A percentile compares a stretch with the other conserved stretches of the same genome.
These are phyloP conservation scores for Sapajus apella DNA, from an alignment of 2,113 vertebrate species.

Conservation along the genomic window DNA sequence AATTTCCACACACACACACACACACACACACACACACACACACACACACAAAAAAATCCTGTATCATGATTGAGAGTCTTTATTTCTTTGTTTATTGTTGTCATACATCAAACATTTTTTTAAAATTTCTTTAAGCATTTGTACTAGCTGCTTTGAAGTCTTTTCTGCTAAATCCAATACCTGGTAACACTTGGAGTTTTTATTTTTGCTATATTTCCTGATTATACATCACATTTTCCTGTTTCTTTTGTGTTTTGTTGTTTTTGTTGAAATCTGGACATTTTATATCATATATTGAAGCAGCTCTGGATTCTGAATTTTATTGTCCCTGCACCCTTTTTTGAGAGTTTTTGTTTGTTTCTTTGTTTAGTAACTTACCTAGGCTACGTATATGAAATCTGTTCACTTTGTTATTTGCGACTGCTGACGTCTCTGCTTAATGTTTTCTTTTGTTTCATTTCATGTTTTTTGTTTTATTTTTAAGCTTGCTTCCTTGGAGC, in stretches of 20 bases:
- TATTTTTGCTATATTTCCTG: not conserved
- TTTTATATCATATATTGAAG: not conserved
- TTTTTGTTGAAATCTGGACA: not conserved
- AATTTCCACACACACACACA: not conserved
- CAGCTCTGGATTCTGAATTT: not conserved
- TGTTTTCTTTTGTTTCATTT: not conserved
- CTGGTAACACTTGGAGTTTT: not conserved
- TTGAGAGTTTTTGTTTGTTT: not conserved
- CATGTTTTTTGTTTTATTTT: not conserved
- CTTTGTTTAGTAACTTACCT: not conserved
- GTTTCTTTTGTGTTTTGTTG: not conserved
- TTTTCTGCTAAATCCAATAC: not conserved
- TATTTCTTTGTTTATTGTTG: not conserved
- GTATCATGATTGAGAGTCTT: not conserved
- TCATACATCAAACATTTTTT: not conserved
- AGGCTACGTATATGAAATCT: not conserved
- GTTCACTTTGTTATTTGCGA: not conserved
- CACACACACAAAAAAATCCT: not conserved
- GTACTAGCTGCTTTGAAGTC: not conserved
- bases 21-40: no score
- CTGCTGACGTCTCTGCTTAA: not conserved
- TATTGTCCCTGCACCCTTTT: not conserved
- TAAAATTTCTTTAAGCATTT: not conserved
- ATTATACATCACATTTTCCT: not conserved
- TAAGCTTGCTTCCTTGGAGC: not conserved